Conservation (phyloP, 2,888 invertebrate species). For the Agrotis puta region DNA sequence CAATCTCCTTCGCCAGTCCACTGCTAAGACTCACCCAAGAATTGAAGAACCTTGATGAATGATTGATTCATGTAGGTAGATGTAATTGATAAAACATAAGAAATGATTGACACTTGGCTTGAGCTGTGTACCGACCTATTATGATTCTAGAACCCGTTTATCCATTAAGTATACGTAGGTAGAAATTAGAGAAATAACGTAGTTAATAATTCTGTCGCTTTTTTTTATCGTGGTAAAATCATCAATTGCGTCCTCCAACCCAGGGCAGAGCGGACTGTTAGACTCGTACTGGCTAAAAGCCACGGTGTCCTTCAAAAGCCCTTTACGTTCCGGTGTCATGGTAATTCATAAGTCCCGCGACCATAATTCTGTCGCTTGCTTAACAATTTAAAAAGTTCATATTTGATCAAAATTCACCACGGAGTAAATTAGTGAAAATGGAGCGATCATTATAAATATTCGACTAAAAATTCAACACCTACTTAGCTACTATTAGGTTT, state of each 20-base stretch:
- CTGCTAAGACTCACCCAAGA: not conserved
- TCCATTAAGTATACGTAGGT: not conserved
- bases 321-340: no score
- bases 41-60: constrained; percentile 7
- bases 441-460: not conserved
- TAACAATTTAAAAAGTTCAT: not conserved
- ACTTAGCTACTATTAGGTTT: not conserved
- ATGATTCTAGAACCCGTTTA: not conserved
- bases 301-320: no score
- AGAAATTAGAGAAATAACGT: not conserved
- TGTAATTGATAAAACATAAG: constrained; percentile 1
- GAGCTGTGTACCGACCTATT: not conserved
- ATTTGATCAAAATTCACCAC: not conserved
- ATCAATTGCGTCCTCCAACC: no score
- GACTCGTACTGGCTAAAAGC: no score
- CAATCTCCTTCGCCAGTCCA: not conserved
- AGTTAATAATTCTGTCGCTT: not conserved
- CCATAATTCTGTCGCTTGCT: not conserved
- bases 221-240: no score
- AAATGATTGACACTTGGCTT: not conserved
- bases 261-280: no score
- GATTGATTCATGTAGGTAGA: not conserved
- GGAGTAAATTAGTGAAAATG: constrained; percentile 13
- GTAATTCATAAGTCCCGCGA: no score
- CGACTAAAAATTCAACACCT: not conserved